These are phyloP conservation scores for Lethocerus indicus DNA, from an alignment of 1,140 invertebrate genomes.

Conservation along the genomic window DNA sequence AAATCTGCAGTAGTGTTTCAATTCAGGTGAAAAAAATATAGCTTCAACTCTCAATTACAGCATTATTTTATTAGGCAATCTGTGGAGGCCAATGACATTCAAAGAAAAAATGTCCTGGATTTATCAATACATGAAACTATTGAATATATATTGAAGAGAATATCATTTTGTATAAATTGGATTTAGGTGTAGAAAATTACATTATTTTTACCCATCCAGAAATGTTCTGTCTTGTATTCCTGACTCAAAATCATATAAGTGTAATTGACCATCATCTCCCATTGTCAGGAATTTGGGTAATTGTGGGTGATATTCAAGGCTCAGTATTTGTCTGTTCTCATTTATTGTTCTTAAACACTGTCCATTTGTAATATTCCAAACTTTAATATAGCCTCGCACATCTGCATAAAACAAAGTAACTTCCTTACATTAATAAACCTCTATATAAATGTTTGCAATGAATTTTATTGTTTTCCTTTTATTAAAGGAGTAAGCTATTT, in stretches of 20 bases:
- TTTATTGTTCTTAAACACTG: constrained; percentile 39
- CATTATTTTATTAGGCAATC: not conserved
- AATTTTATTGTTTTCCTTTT: not conserved
- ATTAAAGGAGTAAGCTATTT: not conserved
- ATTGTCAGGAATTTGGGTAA: constrained; percentile 38
- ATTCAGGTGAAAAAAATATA: too few species aligned
- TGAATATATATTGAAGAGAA: too few species aligned
- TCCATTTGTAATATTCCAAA: constrained; percentile 39
- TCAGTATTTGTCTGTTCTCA: constrained; percentile 39
- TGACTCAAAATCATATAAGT: constrained; percentile 43
- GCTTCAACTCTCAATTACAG: not conserved
- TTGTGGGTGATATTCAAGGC: constrained; percentile 35
- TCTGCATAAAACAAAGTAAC: constrained; percentile 23
- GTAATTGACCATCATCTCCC: constrained; percentile 38
- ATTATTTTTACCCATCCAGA: constrained; percentile 34
- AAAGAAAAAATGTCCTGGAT: not conserved
- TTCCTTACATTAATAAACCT: not conserved
- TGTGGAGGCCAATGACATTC: not conserved
- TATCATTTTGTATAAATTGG: too few species aligned
- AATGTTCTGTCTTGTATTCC: constrained; percentile 35
- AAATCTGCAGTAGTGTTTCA: too few species aligned
- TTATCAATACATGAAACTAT: not conserved
- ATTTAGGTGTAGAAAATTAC: too few species aligned
- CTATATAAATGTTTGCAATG: not conserved
- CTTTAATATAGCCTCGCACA: constrained; percentile 39